phyloP scores from a whole-genome alignment of 2,888 invertebrate species.

The Drosophila monieri region DNA sequence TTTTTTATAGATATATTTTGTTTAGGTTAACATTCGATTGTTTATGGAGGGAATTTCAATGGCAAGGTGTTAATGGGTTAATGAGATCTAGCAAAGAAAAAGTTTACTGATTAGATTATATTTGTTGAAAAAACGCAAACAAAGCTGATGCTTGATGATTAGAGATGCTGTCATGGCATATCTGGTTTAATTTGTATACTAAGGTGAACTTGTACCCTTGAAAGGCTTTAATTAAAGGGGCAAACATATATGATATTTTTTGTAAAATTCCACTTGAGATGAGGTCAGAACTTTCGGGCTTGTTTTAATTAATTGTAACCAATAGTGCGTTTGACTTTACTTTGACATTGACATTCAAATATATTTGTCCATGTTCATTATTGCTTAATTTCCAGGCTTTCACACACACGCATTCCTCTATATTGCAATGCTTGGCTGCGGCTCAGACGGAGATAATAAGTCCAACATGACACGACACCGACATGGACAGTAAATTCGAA shows the following conservation, averaged over 20 bases:
- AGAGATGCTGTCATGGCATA: neutral
- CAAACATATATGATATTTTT: slow-evolving; percentile 13
- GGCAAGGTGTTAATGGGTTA: slow-evolving; percentile 15
- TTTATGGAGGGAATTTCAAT: slow-evolving; percentile 17
- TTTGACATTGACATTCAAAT: slow-evolving; percentile 77
- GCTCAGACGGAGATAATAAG: slow-evolving; percentile 47
- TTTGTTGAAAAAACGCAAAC: neutral
- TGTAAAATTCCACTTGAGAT: slow-evolving; percentile 28
- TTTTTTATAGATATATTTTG: neutral
- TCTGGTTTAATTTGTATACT: neutral
- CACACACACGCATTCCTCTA: slow-evolving; percentile 15
- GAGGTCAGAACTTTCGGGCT: slow-evolving; percentile 34
- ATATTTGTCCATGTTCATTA: slow-evolving; percentile 22
- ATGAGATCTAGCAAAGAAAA: neutral
- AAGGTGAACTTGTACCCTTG: neutral
- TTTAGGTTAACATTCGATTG: slow-evolving; percentile 26
- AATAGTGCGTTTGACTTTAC: slow-evolving; percentile 61
- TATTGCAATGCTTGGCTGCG: slow-evolving; percentile 38
- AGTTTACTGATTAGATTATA: neutral
- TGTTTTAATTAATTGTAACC: slow-evolving; percentile 60
- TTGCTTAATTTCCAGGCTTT: slow-evolving; percentile 47
- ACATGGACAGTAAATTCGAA: slow-evolving; percentile 56
- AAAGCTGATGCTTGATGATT: neutral
- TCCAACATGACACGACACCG: slow-evolving; percentile 42
- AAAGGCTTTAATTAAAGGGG: neutral